Evolutionary conservation across 2,888 invertebrate genomes (phyloP), one percentile per base, ranked within the genome.

Genomic region (Scaptomyza tumidula): DNA sequence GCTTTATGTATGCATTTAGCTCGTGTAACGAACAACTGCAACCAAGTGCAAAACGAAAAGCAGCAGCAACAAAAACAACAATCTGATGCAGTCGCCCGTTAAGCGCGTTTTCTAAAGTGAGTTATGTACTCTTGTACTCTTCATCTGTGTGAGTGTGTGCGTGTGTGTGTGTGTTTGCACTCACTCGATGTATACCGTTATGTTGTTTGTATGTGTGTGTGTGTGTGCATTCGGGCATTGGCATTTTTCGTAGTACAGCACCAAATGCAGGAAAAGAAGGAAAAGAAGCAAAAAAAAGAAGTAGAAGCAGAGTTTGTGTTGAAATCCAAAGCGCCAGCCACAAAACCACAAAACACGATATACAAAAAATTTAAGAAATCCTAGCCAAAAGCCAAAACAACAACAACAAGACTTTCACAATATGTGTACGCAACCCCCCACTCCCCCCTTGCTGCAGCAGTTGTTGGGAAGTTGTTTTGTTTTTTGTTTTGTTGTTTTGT

Each of bases 171-270:
- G 14, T 14, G 11, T 31, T 19, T 14, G 14, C 9, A 13, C 31
- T 45, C 33, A 35, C 19, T 1, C 33, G 10, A 10, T 33, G 33
- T 33, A 16, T 37, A 6, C n/a, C 37, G 37, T 37, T 37, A n/a
- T n/a, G 37, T 37, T 37, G 37, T 33, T 6, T 33, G 9, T 13
- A 3, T 13, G 11, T 35, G 35, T 37, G 3, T 39, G 39, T 14
- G 39, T 50, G 53, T 75, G 56, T 75, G 67, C 75, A 75, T 73
- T 78, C 63, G 75, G 75, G 78, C 75, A 75, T 78, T 75, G 75
- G 75, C 78, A 75, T 75, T 75, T 72, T 19, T 46, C 35, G 16
- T 43, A 33, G 13, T 31, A 45, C 24, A 29, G 5, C 39, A 39
- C 48, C 49, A 55, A 45, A 57, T 67, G 75, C 73, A 72, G 50